Evolutionary conservation across 2,888 invertebrate genomes (phyloP).

Genomic region (Nymphalis c-album): DNA sequence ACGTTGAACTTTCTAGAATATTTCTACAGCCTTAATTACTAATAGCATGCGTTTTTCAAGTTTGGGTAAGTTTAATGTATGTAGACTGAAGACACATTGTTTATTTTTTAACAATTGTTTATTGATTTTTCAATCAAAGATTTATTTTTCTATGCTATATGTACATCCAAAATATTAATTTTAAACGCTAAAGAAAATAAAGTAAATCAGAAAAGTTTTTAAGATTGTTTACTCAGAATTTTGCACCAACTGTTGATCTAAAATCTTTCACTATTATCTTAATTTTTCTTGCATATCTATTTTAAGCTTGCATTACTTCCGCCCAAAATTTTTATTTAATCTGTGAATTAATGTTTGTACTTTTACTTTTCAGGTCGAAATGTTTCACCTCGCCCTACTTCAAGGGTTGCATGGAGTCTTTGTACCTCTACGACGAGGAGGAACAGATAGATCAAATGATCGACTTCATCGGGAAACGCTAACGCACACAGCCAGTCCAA

Average conservation of each 20-base stretch:
- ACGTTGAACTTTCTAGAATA: not conserved
- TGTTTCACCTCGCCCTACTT: conserved; percentile 91
- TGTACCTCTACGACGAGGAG: conserved; percentile 88
- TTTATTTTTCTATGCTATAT: no score
- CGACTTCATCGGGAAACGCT: conserved; percentile 87
- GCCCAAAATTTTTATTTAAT: not conserved
- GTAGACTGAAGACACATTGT: not conserved
- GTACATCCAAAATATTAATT: no score
- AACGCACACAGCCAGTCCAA: conserved; percentile 55
- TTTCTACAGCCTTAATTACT: not conserved
- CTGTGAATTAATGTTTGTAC: not conserved
- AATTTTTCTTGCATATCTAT: not conserved
- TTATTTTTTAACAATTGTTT: no score
- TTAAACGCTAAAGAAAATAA: no score
- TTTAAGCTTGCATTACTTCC: conserved; percentile 3
- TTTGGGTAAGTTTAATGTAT: not conserved
- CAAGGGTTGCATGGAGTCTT: conserved; percentile 90
- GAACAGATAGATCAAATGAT: conserved; percentile 89
- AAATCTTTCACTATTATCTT: not conserved
- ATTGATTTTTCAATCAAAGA: no score
- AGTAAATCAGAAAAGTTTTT: no score
- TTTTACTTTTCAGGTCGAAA: conserved; percentile 83
- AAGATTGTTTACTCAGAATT: no score
- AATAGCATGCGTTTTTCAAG: conserved; percentile 2
- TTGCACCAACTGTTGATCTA: not conserved